Base-by-base conservation (phyloP, 2,888 invertebrate species). In the Oxycera nigricornis region DNA sequence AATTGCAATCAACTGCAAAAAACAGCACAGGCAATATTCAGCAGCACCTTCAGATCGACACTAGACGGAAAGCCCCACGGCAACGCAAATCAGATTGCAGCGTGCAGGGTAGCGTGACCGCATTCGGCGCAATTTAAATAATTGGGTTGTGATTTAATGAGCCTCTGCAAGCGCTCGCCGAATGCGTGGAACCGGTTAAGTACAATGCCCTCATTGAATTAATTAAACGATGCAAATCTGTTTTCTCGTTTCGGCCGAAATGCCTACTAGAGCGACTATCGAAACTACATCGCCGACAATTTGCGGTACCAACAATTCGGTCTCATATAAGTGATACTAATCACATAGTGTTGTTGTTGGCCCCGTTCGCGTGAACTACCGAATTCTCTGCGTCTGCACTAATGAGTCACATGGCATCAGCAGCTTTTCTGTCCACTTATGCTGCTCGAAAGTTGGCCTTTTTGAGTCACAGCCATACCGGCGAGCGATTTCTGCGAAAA, bases 391-490 rank as follows among this genome's bases (percentile, higher is more conserved):
- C 52, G 52, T 22, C 22, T 24, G 20, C 17, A n/a, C 3, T 55
- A n/a, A 31, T 61, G 61, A 31, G 61, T 61, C 61, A 31, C 31
- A 26, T 9, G 17, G 2, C 9, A 17, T 61, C 30, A 31, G 61
- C 31, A n/a, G 11, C 17, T 30, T 61, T 59, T 28, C 30, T 24
- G 59, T 26, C 11, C n/a, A 26, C 14, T 61, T 61, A 61, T 31
- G 4, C n/a, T 31, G 2, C n/a, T 61, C 31, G n/a, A 3, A 7
- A 1, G 14, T n/a, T 7, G 20, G n/a, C n/a, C 65, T 20, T 1
- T n/a, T 24, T 41, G 41, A 65, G 0, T 65, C 24, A 65, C 65
- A 39, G 65, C 41, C 7, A 41, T 39, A 17, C 65, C 65, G 65
- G 61, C 20, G 1, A n/a, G n/a, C 6, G 14, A 46, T 46, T 46